Percentiles rank a stretch among this genome's conserved stretches.
These are phyloP conservation scores for Protosalanx chinensis DNA, from an alignment of 2,797 vertebrate species.

Conservation along the genomic window DNA sequence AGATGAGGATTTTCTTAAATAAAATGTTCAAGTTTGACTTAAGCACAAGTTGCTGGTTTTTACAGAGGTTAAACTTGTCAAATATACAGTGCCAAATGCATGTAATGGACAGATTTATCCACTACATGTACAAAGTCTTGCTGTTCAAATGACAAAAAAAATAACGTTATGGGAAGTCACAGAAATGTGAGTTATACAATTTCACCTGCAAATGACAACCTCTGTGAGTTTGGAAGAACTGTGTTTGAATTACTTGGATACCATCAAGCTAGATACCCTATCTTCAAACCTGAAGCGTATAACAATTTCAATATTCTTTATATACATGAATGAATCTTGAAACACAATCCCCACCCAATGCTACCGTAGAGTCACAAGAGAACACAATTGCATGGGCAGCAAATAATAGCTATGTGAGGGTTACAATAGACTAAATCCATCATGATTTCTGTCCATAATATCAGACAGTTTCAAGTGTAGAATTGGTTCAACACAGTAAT, in stretches of 20 bases:
- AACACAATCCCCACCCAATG: background rate
- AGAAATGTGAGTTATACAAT: conserved; percentile 26
- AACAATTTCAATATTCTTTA: conserved; percentile 34
- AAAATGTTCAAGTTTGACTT: conserved; percentile 79
- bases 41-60: conserved; percentile 79
- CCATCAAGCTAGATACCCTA: conserved; percentile 17
- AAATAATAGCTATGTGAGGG: conserved; percentile 1
- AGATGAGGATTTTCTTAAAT: conserved; percentile 69
- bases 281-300: conserved; percentile 13
- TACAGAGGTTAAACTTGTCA: conserved; percentile 69
- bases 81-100: conserved; percentile 61
- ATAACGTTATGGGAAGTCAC: conserved; percentile 1
- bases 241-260: conserved; percentile 36
- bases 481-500: conserved; percentile 49
- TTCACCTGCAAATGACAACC: conserved; percentile 24
- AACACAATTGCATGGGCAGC: conserved; percentile 21
- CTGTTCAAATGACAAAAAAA: conserved; percentile 21
- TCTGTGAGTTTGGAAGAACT: conserved; percentile 46
- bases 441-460: background rate
- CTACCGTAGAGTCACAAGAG: conserved; percentile 17
- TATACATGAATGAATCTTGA: conserved; percentile 39
- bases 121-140: conserved; percentile 34
- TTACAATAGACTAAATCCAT: no score
- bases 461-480: conserved; percentile 25
- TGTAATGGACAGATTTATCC: conserved; percentile 29